Percentiles rank a stretch among this genome's conserved stretches.
Evolutionary conservation across 2,113 vertebrate species (phyloP).

Genomic region (Brevimyrus niger): DNA sequence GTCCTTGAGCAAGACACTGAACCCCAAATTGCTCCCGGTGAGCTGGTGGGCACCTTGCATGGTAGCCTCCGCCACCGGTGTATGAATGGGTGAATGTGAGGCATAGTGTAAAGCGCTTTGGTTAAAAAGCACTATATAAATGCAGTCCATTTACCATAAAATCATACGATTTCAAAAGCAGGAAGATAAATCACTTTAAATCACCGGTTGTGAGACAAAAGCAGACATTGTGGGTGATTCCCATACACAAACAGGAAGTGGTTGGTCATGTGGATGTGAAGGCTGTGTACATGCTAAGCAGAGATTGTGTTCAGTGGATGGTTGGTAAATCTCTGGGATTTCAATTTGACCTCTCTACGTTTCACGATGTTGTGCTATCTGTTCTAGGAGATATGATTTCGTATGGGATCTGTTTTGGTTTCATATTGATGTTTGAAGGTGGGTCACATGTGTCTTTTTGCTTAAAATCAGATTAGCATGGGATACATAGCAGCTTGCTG

Average conservation of each 20-base stretch:
- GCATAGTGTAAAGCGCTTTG: no score
- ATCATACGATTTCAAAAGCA: neutral
- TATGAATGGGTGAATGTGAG: no score
- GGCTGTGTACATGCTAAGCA: neutral
- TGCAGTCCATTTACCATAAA: no score
- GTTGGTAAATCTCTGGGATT: neutral
- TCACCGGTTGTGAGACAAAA: slow-evolving; percentile 47
- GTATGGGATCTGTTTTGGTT: neutral
- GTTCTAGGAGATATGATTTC: neutral
- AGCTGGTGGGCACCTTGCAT: no score
- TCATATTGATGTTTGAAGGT: neutral
- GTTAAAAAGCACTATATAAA: no score
- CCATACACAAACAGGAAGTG: neutral
- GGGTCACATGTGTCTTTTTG: neutral
- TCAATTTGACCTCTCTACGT: neutral
- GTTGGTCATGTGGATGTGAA: neutral
- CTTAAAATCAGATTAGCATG: neutral
- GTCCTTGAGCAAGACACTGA: no score
- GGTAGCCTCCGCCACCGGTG: no score
- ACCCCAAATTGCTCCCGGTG: no score
- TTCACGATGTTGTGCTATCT: neutral
- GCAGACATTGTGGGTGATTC: slow-evolving; percentile 23
- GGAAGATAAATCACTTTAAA: slow-evolving; percentile 31
- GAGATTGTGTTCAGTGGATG: neutral
- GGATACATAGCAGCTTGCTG: neutral